phyloP scores from a whole-genome alignment of 2,113 vertebrate species.

The Spheniscus mendiculus region DNA sequence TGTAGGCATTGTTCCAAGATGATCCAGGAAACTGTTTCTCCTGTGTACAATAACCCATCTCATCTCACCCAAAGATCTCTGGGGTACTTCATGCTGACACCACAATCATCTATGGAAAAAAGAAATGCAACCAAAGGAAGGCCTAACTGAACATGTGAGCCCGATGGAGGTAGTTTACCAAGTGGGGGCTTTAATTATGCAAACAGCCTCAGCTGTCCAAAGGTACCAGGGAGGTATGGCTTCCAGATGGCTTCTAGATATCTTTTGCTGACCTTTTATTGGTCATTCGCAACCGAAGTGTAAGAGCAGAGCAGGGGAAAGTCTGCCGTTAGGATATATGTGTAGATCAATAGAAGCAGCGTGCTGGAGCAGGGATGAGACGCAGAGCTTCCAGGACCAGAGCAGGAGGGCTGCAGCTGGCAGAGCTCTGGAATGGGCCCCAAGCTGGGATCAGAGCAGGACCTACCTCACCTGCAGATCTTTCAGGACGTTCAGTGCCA shows the following conservation, averaged over 20 bases:
- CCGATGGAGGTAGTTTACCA: background rate
- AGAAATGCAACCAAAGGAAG: background rate
- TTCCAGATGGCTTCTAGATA: background rate
- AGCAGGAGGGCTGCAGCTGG: background rate
- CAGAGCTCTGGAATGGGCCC: background rate
- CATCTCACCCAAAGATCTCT: background rate
- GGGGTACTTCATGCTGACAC: background rate
- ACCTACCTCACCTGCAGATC: background rate
- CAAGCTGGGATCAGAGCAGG: background rate
- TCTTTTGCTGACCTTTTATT: background rate
- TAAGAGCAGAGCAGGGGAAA: background rate
- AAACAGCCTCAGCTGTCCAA: background rate
- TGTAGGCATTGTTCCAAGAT: background rate
- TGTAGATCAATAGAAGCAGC: too few species aligned
- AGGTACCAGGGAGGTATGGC: background rate
- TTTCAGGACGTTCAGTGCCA: background rate
- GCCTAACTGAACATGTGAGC: background rate
- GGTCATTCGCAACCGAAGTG: background rate
- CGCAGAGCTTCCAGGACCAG: background rate
- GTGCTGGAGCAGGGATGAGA: background rate
- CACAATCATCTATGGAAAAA: rapidly evolving
- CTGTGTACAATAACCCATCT: too few species aligned
- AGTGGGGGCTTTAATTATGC: background rate
- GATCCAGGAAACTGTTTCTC: background rate
- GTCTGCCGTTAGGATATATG: background rate